Base-by-base conservation (phyloP, 1,140 invertebrate species). In the Coenobita brevimanus region DNA sequence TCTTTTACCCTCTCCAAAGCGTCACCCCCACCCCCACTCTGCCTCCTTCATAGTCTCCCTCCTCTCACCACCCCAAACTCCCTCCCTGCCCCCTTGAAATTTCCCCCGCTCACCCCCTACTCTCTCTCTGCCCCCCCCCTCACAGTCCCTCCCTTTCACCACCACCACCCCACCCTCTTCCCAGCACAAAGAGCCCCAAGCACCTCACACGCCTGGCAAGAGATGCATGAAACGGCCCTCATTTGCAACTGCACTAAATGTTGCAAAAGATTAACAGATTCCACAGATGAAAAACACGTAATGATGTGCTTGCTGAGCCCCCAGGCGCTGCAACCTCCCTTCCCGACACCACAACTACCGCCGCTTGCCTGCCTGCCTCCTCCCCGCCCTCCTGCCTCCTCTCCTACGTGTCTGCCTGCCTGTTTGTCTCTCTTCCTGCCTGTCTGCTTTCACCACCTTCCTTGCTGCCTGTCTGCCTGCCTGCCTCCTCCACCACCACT, bases 271-370 rank as follows among this genome's bases (percentile, higher is more conserved):
- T 41, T 76, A 41, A 76, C 36, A 76, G 73, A 41, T 76, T 76
- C 41, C 43, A 24, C 15, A 76, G 73, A 76, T 76, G 73, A 76
- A 76, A 76, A 76, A 76, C 73, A 76, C 73, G 73, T 41, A 76
- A 43, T 76, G 50, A 41, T 76, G 41, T 76, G 73, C 43, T 76
- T 76, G 73, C 73, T n/a, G 15, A 41, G 21, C 33, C 73, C 41
- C 36, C 13, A 36, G 73, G 73, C 73, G 17, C n/a, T 33, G 41
- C 67, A 27, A 21, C 67, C n/a, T n/a, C n/a, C n/a, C n/a, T n/a
- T 13, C 3, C 67, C 67, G 67, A 15, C 67, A 38, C 67, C 67
- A 21, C 67, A 30, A 21, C 67, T 38, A 21, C 67, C 30, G 67
- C 67, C 67, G 13, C 27, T n/a, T n/a, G n/a, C n/a, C n/a, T n/a